Conservation (phyloP, 2,113 vertebrate species). For the Thamnaconus septentrionalis region DNA sequence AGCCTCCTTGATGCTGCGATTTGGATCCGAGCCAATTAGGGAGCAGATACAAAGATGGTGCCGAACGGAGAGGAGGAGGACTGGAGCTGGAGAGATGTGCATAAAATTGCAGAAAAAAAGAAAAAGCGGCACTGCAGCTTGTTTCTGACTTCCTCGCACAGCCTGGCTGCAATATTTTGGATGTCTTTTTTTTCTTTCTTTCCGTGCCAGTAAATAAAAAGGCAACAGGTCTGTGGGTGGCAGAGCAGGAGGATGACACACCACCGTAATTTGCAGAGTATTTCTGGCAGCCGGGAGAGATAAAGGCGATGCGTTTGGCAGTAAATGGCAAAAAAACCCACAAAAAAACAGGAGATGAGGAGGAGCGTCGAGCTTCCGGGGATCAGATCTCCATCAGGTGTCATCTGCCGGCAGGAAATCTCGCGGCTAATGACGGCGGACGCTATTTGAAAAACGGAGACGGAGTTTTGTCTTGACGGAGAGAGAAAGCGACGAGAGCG, state of each 20-base stretch:
- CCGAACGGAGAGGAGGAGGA: background rate
- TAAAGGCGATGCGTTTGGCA: too few species aligned
- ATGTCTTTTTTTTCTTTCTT: constrained; percentile 18
- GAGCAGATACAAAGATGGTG: constrained; percentile 1
- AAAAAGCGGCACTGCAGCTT: background rate
- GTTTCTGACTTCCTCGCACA: background rate
- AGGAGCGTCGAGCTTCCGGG: too few species aligned
- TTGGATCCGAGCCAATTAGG: constrained; percentile 39
- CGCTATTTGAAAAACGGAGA: too few species aligned
- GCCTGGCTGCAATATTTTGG: background rate
- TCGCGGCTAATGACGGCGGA: too few species aligned
- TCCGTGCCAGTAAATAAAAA: constrained; percentile 27
- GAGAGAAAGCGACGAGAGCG: too few species aligned
- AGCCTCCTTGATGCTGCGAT: constrained; percentile 37
- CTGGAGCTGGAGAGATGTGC: background rate
- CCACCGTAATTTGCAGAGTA: constrained; percentile 2
- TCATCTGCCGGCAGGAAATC: too few species aligned
- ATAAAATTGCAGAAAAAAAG: background rate
- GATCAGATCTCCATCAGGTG: too few species aligned
- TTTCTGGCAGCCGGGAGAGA: constrained; percentile 7
- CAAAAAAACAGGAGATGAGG: too few species aligned
- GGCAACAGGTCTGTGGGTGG: constrained; percentile 20
- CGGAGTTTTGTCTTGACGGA: too few species aligned
- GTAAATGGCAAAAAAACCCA: too few species aligned
- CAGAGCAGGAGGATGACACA: constrained; percentile 11